Base-by-base conservation (phyloP, 1,140 invertebrate genomes). In the Drosophila aff. region DNA sequence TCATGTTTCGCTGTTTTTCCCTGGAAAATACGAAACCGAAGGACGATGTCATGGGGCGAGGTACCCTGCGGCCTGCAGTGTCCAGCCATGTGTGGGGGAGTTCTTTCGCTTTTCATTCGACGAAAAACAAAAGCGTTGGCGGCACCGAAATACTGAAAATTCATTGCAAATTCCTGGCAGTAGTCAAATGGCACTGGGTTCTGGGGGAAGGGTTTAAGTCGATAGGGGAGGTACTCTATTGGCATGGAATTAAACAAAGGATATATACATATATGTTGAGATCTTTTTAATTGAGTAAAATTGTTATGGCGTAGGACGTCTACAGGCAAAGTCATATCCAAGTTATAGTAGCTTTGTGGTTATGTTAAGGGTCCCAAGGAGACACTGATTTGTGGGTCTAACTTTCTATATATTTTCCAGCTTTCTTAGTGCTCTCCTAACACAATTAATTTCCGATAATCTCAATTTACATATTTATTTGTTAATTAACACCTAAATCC, bases 91-190 rank as follows among this genome's bases (percentile, higher is more conserved):
- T 59, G 55, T 28, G 36, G 66, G 8, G 26, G 33, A 11, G 40
- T 31, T 73, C 59, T 69, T 43, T 36, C 52, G 44, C 23, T 36
- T 69, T 49, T 46, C 67, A 33, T 63, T 46, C n/a, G n/a, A 40
- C 16, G n/a, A 41, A 49, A 53, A 38, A 41, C 46, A 57, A 72
- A 53, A 53, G 47, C 46, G 1, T 11, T 18, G 40, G 40, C 23
- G 26, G 26, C 26, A 64, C 26, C 36, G n/a, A 49, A 67, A 57
- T 43, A 49, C 68, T 13, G 49, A 31, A 79, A 79, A 55, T 82
- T 66, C 64, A 82, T 71, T 79, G 75, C 61, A 58, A 59, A 66
- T 79, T 59, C 62, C 81, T n/a, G 38, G 43, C 15, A 40, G 15
- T 38, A 60, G 36, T n/a, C 15, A 49, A 61, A 61, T 31, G 57